Evolutionary conservation across 2,797 vertebrate species (phyloP).

Genomic region (Epinephelus coioides): DNA sequence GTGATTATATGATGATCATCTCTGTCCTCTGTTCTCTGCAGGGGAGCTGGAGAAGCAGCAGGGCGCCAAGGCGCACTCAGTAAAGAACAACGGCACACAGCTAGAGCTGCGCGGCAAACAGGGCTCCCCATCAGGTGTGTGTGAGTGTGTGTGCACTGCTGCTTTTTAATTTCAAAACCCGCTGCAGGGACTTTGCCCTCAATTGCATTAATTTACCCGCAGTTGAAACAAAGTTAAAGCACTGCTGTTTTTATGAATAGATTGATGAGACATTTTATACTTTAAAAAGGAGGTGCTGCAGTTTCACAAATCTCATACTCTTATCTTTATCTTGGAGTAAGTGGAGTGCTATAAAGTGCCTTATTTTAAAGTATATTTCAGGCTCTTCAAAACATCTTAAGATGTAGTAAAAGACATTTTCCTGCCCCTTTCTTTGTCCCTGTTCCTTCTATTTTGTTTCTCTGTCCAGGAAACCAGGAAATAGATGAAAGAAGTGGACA

Average conservation of each 20-base stretch:
- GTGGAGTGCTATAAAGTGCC: background rate
- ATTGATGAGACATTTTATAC: background rate
- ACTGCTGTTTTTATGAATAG: constrained; percentile 7
- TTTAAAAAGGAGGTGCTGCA: background rate
- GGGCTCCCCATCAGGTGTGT: constrained; percentile 82
- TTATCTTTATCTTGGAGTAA: background rate
- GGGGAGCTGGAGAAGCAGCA: constrained; percentile 99
- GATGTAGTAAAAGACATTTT: constrained; percentile 10
- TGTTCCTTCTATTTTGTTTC: constrained; percentile 6
- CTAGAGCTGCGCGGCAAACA: constrained; percentile 91
- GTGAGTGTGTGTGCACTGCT: constrained; percentile 10
- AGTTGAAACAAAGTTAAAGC: background rate
- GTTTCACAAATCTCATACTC: background rate
- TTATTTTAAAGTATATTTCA: background rate
- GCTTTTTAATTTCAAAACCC: constrained; percentile 40
- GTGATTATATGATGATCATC: constrained; percentile 44
- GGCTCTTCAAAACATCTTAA: background rate
- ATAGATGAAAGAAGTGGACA: constrained; percentile 89
- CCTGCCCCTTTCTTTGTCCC: constrained; percentile 34
- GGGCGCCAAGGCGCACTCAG: constrained; percentile 90
- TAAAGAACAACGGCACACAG: constrained; percentile 92
- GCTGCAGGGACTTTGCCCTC: constrained; percentile 23
- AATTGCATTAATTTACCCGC: background rate
- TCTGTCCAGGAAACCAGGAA: constrained; percentile 91
- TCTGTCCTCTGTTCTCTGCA: constrained; percentile 70